Base-by-base conservation (phyloP, 2,797 vertebrate species). In the Gallinago nigripennis region DNA sequence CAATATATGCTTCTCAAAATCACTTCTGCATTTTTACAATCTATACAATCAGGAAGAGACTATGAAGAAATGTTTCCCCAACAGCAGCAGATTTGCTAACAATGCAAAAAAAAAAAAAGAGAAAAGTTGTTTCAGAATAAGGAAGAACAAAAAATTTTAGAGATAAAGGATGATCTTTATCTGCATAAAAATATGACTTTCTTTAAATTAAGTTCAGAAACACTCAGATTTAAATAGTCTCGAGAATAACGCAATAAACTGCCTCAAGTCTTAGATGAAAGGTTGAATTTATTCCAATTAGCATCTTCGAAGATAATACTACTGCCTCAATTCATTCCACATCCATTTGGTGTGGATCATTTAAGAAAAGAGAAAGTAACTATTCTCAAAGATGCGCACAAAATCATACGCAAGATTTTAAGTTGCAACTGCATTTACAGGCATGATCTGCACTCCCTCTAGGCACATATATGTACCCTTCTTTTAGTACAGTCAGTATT, bases 381-480 rank as follows among this genome's bases (percentile, higher is more conserved):
- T 18, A 11, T 21, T 64, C n/a, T 20, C 23, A 60, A 79, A 57
- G 51, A 31, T 15, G 23, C 11, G 12, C 20, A 17, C 4, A 48
- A 41, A 68, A 18, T 11, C 13, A 1, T 7, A 14, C 1, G 5
- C 35, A 31, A 30, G 61, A 51, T 27, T 75, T 57, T 20, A 73
- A 45, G 28, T 8, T 45, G 46, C 48, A 78, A 14, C 48, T 50
- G 27, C 45, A 24, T 35, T 82, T 65, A 20, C 24, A 75, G 30
- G 45, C 41, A 6, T 2, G 5, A 75, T 19, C 50, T 69, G 30
- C 1, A 0, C 43, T 63, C 43, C 31, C 33, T 33, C 19, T 41
- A 8, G n/a, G 28, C 2, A 1, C 1, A 0, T 3, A 28, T 7
- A 23, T 0, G 8, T 19, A 25, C 33, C 46, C 28, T 79, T 33